Evolutionary conservation across 2,888 invertebrate genomes (phyloP).

Genomic region (Diarsia dahlii): DNA sequence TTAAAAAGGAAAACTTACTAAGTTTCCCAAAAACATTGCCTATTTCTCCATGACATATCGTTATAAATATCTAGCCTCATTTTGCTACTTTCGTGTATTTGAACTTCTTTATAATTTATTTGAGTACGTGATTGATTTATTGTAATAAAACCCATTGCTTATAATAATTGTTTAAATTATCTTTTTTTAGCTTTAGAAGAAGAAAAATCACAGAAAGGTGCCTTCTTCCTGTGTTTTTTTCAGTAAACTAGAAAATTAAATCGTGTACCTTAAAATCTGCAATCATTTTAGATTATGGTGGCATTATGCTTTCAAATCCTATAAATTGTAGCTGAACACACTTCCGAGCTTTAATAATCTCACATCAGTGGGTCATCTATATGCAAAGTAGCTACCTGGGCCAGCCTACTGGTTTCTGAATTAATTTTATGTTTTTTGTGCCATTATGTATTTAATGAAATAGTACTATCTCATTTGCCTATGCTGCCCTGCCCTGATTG

Average conservation of each 20-base stretch:
- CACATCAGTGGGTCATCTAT: constrained; percentile 54
- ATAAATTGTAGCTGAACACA: constrained; percentile 43
- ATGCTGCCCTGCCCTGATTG: constrained; percentile 17
- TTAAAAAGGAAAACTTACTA: too few relatives aligned
- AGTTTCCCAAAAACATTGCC: too few relatives aligned
- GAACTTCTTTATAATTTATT: too few relatives aligned
- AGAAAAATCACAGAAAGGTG: too few relatives aligned
- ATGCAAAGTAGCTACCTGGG: constrained; percentile 54
- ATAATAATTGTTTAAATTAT: neutral
- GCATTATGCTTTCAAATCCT: constrained; percentile 41
- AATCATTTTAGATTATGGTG: constrained; percentile 20
- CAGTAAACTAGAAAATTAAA: neutral
- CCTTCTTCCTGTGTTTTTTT: neutral
- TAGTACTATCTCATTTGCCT: constrained; percentile 19
- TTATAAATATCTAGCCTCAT: too few relatives aligned
- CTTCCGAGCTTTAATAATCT: constrained; percentile 52
- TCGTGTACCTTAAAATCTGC: neutral
- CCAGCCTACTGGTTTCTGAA: constrained; percentile 42
- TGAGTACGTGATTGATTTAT: neutral
- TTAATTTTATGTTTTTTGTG: constrained; percentile 46
- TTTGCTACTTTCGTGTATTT: too few relatives aligned
- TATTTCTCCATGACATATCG: too few relatives aligned
- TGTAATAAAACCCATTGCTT: neutral
- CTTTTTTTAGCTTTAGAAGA: neutral
- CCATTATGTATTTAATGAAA: constrained; percentile 45